Evolutionary conservation across 2,113 vertebrate species (phyloP).

Genomic region (Taurulus bubalis): DNA sequence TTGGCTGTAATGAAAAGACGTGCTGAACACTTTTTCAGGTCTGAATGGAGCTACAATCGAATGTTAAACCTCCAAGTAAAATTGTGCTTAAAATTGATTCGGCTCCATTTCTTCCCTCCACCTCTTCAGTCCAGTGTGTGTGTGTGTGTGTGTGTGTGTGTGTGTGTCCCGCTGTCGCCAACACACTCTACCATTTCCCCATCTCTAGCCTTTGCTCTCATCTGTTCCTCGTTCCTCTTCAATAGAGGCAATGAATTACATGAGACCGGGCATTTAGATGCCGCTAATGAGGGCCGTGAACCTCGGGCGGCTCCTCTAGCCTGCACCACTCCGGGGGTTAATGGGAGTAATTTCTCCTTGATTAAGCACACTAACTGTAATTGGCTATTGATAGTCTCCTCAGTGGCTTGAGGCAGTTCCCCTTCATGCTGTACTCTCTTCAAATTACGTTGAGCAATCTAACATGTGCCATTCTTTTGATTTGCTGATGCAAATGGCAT

Average conservation of each 20-base stretch:
- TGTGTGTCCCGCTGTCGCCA: not conserved
- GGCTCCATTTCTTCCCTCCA: not conserved
- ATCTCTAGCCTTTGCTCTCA: not conserved
- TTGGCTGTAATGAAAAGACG: conserved; percentile 25
- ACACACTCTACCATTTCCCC: not conserved
- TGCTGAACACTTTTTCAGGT: conserved; percentile 21
- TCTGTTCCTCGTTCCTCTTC: conserved; percentile 13
- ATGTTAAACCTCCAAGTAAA: conserved; percentile 8
- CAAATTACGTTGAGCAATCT: not conserved
- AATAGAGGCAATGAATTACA: conserved; percentile 15
- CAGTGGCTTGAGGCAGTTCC: conserved; percentile 11
- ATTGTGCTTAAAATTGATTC: not conserved
- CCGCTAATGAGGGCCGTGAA: conserved; percentile 48
- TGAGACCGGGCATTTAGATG: conserved; percentile 27
- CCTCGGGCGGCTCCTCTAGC: conserved; percentile 27
- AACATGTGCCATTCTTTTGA: conserved; percentile 5
- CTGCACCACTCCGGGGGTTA: conserved; percentile 40
- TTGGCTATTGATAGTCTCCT: conserved; percentile 58
- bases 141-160: too few species aligned
- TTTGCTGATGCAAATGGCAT: not conserved
- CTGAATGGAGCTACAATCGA: not conserved
- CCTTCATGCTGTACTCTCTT: not conserved
- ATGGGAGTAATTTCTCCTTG: conserved; percentile 47
- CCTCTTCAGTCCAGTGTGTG: not conserved
- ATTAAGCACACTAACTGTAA: conserved; percentile 65